A percentile compares a stretch with the other conserved stretches of the same genome.
Evolutionary conservation across 2,113 vertebrate genomes (phyloP).

Genomic region (Rhinogobius similis): DNA sequence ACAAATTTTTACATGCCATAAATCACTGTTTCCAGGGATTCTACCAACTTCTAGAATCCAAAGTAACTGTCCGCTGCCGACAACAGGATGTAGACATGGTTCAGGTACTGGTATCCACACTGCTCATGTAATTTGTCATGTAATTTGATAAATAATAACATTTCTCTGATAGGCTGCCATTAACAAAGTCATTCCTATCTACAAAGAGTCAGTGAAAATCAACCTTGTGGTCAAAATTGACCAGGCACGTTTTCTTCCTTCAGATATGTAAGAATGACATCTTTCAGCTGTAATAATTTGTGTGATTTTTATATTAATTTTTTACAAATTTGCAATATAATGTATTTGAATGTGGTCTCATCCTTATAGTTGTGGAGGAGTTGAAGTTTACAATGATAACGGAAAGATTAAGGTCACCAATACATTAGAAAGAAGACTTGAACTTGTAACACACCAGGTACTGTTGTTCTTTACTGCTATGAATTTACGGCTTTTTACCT

Average conservation of each 20-base stretch:
- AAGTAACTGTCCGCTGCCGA: constrained; percentile 86
- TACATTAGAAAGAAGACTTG: constrained; percentile 89
- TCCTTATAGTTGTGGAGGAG: constrained; percentile 83
- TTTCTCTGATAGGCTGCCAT: constrained; percentile 79
- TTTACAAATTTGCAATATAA: not conserved
- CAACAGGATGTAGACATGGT: constrained; percentile 87
- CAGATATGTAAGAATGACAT: constrained; percentile 82
- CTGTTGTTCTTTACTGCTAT: constrained; percentile 7
- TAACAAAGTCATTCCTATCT: constrained; percentile 85
- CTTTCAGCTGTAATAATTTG: not conserved
- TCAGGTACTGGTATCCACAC: constrained; percentile 78
- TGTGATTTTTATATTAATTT: not conserved
- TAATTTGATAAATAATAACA: not conserved
- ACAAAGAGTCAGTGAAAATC: constrained; percentile 86
- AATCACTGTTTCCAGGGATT: constrained; percentile 81
- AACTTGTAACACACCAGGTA: constrained; percentile 93
- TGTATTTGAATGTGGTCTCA: not conserved
- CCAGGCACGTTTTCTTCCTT: constrained; percentile 84
- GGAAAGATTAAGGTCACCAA: constrained; percentile 93
- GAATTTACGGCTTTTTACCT: constrained; percentile 19
- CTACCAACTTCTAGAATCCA: constrained; percentile 90
- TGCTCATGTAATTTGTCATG: not conserved
- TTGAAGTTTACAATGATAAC: constrained; percentile 88
- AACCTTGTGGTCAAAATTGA: constrained; percentile 86
- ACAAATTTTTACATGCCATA: not conserved